Conservation (phyloP, 2,113 vertebrate genomes). For the Oryctolagus cuniculus region mOryCun1.1 NC_091439.1:89396001-89396500, state of each 20-base stretch:
- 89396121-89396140: accelerated
- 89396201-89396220: neutral
- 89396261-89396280: neutral
- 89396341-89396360: neutral
- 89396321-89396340: neutral
- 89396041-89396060: neutral
- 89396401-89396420: neutral
- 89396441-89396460: neutral
- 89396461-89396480: neutral
- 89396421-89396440: neutral
- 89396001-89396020: neutral
- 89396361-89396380: neutral
- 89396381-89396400: neutral
- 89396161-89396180: neutral
- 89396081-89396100: accelerated
- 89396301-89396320: neutral
- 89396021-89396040: neutral
- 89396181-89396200: neutral
- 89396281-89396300: neutral
- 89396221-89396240: accelerated
- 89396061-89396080: too few species aligned
- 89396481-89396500: neutral
- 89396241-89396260: neutral
- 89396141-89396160: too few species aligned
- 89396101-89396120: neutral